phyloP scores from a whole-genome alignment of 2,113 vertebrate genomes.

The Rhynchopsitta pachyrhyncha region DNA sequence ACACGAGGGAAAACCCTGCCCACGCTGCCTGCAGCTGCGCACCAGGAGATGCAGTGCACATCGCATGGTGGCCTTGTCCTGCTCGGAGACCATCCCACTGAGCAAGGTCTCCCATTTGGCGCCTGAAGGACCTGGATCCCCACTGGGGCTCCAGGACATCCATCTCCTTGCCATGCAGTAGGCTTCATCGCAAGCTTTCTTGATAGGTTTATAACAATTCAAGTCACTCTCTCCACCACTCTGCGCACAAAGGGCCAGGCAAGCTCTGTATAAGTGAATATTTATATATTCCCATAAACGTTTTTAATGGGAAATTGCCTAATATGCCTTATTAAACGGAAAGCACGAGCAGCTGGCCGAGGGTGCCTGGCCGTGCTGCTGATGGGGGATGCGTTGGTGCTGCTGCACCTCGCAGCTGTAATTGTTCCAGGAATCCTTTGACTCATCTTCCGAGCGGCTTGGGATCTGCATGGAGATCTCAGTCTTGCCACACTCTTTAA shows the following conservation, averaged over 20 bases:
- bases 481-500: neutral
- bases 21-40: neutral
- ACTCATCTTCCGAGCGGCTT: neutral
- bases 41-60: fast-evolving
- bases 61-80: neutral
- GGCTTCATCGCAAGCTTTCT: neutral
- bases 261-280: neutral
- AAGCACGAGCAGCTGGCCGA: neutral
- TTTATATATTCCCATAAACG: slow-evolving; percentile 7
- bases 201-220: neutral
- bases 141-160: neutral
- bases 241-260: neutral
- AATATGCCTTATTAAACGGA: neutral
- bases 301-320: slow-evolving; percentile 45
- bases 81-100: fast-evolving
- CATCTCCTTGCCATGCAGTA: fast-evolving
- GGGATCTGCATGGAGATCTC: neutral
- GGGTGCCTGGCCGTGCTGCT: neutral
- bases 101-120: fast-evolving
- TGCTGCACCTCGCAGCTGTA: neutral
- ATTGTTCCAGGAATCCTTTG: slow-evolving; percentile 8
- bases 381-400: neutral
- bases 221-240: neutral
- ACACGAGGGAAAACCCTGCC: slow-evolving; percentile 34
- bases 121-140: neutral